Base-by-base conservation (phyloP, 2,797 vertebrate genomes). In the Loris lydekkerianus region DNA sequence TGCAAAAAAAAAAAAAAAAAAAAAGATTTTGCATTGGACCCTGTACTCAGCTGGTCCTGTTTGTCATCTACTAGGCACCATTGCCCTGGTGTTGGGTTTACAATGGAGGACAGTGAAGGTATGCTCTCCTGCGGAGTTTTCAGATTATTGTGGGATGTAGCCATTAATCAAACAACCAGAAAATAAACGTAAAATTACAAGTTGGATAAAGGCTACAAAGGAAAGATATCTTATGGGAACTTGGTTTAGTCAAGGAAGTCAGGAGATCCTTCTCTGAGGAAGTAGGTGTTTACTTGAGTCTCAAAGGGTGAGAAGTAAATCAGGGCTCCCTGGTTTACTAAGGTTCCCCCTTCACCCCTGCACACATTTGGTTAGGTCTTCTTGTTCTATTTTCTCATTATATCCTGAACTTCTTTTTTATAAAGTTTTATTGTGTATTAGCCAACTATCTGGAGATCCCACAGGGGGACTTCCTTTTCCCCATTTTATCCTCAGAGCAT, bases 131-230 rank as follows among this genome's bases (percentile, higher is more conserved):
- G 37, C 31, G 61, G 85, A 63, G 21, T 31, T 92, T 92, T 94
- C 67, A 21, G 60, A 60, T 75, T 69, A 84, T 53, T 76, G 40
- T 27, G 25, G 82, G 49, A 80, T 11, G 34, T 20, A 70, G 43
- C 69, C 37, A 58, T 63, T 69, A 69, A 72, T 78, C 37, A 88
- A 82, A 46, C 18, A 61, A 76, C 31, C 6, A 82, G 75, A 86
- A 61, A 77, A 76, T 69, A 81, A 92, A 63, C 37, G n/a, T 84
- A 78, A 81, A 76, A 86, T 77, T 67, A n/a, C 31, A 93, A 82
- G 1, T 37, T 63, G 72, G 73, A n/a, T 56, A 86, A 82, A 72
- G 49, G 53, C 34, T 34, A 29, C 53, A 78, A 53, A 75, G 34
- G 46, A 78, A 92, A 78, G 70, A 23, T 53, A 56, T 53, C 34